Evolutionary conservation across 2,113 vertebrate species (phyloP), one percentile per base, ranked within the genome.

Genomic region (Perca flavescens): DNA sequence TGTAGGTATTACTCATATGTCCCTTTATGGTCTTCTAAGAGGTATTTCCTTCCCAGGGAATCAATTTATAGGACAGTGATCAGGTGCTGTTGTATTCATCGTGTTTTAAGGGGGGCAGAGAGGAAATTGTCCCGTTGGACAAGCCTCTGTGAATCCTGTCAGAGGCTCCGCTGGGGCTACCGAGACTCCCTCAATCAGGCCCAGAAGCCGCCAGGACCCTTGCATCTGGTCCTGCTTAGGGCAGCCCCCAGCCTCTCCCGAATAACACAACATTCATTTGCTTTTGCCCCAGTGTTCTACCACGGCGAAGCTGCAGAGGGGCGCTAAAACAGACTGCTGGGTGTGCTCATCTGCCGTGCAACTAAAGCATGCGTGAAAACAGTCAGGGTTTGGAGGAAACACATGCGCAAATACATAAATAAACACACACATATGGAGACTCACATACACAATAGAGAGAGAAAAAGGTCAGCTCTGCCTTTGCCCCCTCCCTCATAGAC

Each of bases 181-280:
- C 13, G 66, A 86, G 74, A 70, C 86, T 84, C 74, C 84, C 80
- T 87, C 87, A 89, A 70, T 89, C 88, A 85, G 84, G 62, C 53
- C 78, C 85, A 57, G 82, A 78, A 89, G 84, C 82, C 47, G 36
- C 36, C 67, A 73, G 80, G 86, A 92, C 88, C 83, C 64, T 80
- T 87, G 89, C 94, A 95, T 95, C 92, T 95, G 95, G 87, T 93
- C 91, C 84, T 88, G 90, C 79, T 96, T 94, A 94, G 68, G 62
- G 56, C 80, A 77, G 74, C 67, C 66, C 71, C 68, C 67, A 82
- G 60, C 40, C 70, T 72, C 89, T 77, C 17, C 85, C 25, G 3
- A 90, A 82, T 75, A 86, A 86, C 81, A 67, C 40, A 86, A 86
- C 79, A 90, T 86, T 84, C 64, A 68, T 76, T 90, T 85, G 81